Percentiles rank a stretch among this genome's conserved stretches.
These are phyloP conservation scores for Hippoglossus hippoglossus DNA, from an alignment of 2,797 vertebrate genomes.

Conservation along the genomic window DNA sequence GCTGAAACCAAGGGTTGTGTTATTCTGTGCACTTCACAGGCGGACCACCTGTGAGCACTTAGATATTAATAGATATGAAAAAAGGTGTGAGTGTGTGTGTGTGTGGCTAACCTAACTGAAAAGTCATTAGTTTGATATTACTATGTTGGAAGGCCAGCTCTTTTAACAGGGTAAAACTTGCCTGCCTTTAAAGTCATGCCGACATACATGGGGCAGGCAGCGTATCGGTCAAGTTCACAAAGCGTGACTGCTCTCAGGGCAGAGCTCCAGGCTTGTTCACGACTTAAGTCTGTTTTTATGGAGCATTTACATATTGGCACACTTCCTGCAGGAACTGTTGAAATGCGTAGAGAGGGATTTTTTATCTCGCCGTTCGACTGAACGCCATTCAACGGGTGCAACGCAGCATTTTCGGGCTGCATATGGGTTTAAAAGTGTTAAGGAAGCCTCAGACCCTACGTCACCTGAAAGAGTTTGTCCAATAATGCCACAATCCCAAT, in stretches of 20 bases:
- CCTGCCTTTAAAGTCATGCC: constrained; percentile 62
- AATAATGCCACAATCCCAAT: constrained; percentile 30
- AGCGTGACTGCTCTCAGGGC: constrained; percentile 68
- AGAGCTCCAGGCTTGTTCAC: constrained; percentile 58
- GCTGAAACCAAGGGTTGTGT: constrained; percentile 83
- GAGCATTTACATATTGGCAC: constrained; percentile 68
- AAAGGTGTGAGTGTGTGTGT: constrained; percentile 34
- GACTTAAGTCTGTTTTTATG: constrained; percentile 54
- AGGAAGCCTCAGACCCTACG: constrained; percentile 15
- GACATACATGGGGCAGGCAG: constrained; percentile 56
- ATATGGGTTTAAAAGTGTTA: constrained; percentile 14
- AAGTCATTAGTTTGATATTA: constrained; percentile 77
- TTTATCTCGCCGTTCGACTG: background rate
- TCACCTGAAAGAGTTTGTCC: constrained; percentile 34
- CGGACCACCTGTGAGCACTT: constrained; percentile 87
- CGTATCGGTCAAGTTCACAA: constrained; percentile 66
- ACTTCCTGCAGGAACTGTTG: constrained; percentile 49
- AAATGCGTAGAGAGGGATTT: constrained; percentile 15
- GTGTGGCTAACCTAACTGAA: constrained; percentile 42
- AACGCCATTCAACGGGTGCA: background rate
- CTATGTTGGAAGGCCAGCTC: constrained; percentile 49
- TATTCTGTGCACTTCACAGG: constrained; percentile 86
- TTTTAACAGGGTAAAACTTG: constrained; percentile 54
- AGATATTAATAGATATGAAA: constrained; percentile 89
- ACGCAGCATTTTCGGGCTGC: background rate